A percentile compares a stretch with the other conserved stretches of the same genome.
phyloP scores from a whole-genome alignment of 1,140 invertebrate genomes.

The Trichoplusia ni region DNA sequence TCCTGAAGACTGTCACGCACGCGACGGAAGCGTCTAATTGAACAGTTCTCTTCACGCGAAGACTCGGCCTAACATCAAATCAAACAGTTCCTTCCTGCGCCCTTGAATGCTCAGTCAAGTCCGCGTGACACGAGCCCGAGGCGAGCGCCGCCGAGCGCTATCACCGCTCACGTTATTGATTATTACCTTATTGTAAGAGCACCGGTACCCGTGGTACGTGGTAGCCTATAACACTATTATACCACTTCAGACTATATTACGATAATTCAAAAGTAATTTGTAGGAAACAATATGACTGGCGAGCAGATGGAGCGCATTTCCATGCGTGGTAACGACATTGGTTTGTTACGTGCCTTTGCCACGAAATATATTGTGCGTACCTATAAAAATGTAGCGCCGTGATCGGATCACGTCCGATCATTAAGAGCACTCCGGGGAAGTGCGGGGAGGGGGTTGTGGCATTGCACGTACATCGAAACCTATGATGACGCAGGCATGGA shows the following conservation, averaged over 20 bases:
- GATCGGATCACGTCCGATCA: constrained; percentile 14
- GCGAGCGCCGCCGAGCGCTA: not conserved
- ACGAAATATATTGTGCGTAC: constrained; percentile 3
- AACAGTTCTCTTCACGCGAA: not conserved
- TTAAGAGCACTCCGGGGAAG: not conserved
- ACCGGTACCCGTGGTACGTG: not conserved
- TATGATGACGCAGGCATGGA: no score
- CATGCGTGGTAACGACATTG: constrained; percentile 21
- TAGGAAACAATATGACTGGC: constrained; percentile 1
- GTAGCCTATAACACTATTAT: no score
- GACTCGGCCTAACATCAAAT: not conserved
- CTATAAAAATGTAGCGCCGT: constrained; percentile 8
- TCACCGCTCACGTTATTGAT: no score
- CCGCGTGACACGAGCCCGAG: not conserved
- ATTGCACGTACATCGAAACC: no score
- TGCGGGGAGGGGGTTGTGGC: not conserved
- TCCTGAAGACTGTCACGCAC: not conserved
- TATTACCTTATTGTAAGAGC: not conserved
- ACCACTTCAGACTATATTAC: constrained; percentile 2
- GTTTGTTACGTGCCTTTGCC: constrained; percentile 6
- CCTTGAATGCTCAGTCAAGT: not conserved
- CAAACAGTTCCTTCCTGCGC: constrained; percentile 1
- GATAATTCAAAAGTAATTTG: constrained; percentile 20
- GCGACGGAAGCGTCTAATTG: constrained; percentile 4
- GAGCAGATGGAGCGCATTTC: constrained; percentile 2